Evolutionary conservation across 1,140 invertebrate genomes (phyloP), one percentile per base, ranked within the genome.

Genomic region (Tetragnatha versicolor): DNA sequence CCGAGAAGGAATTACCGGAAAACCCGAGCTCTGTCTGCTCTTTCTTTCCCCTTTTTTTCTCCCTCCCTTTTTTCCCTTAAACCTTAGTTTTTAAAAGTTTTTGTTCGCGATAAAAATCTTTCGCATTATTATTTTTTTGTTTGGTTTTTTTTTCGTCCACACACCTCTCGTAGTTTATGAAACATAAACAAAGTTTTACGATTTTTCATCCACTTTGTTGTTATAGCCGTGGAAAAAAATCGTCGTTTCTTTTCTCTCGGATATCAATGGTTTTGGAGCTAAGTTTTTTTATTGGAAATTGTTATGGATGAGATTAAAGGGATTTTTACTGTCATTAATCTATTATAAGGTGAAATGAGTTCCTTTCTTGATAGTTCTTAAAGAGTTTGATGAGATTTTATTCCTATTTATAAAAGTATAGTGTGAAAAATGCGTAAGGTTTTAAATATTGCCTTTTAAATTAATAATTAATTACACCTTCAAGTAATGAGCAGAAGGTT

Each of bases 181-280:
- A 75, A 75, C 60, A 75, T 75, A 75, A 75, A 75, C 58, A 75
- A 75, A 75, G 55, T 75, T 75, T 63, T 51, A 35, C 35, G 25
- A 22, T 60, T 58, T 58, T 53, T 58, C 37, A n/a, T 33, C 35
- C 4, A 27, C 12, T 37, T 31, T 53, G 27, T 53, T 53, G 49
- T 37, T 58, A 39, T 58, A 29, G 22, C 69, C 45, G 37, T 22
- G 29, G 4, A 53, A 51, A 22, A 37, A 69, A 42, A 25, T n/a
- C 9, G 17, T 66, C 17, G 42, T n/a, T n/a, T n/a, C n/a, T n/a
- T n/a, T n/a, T n/a, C n/a, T n/a, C n/a, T n/a, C n/a, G n/a, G n/a
- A n/a, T n/a, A n/a, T 63, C 25, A 42, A 37, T 22, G 22, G 27
- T 39, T 42, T 63, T 39, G 33, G 20, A 39, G 27, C 25, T 31